A percentile compares a stretch with the other conserved stretches of the same genome.
Conservation (phyloP, 2,888 invertebrate genomes). For the Listrodromus nycthemerus region DNA sequence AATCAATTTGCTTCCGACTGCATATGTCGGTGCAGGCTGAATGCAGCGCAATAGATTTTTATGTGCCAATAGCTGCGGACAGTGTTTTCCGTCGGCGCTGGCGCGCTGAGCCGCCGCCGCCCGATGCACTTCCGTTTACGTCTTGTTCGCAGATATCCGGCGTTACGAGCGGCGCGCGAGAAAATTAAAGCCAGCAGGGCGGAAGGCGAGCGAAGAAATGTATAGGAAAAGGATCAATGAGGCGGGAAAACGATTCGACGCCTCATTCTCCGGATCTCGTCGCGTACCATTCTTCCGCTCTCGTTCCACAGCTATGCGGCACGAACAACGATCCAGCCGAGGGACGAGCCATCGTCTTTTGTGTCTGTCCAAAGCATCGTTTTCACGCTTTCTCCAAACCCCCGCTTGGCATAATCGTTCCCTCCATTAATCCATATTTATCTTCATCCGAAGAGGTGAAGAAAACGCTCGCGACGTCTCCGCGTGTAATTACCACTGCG, state of each 20-base stretch:
- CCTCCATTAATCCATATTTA: constrained; percentile 11
- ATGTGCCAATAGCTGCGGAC: neutral
- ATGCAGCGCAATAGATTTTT: neutral
- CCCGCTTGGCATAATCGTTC: constrained; percentile 1
- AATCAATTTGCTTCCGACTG: constrained; percentile 5
- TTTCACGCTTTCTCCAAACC: neutral
- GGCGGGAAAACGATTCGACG: constrained; percentile 49
- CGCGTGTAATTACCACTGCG: neutral
- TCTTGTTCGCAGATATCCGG: constrained; percentile 9
- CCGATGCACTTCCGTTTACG: constrained; percentile 9
- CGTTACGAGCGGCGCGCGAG: neutral
- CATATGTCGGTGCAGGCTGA: neutral
- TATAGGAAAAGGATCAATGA: constrained; percentile 54
- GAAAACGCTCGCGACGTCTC: neutral
- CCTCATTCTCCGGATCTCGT: constrained; percentile 27
- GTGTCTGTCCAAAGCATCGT: neutral
- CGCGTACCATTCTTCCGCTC: constrained; percentile 4
- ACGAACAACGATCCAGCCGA: neutral
- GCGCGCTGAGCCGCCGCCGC: neutral
- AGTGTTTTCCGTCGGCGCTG: neutral
- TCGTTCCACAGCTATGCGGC: neutral
- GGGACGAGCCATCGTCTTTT: neutral
- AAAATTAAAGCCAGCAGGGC: constrained; percentile 22
- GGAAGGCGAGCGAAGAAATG: constrained; percentile 30
- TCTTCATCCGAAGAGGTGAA: no score